Evolutionary conservation across 2,888 invertebrate genomes (phyloP), one percentile per base, ranked within the genome.

Genomic region (Polyommatus iphigenia): DNA sequence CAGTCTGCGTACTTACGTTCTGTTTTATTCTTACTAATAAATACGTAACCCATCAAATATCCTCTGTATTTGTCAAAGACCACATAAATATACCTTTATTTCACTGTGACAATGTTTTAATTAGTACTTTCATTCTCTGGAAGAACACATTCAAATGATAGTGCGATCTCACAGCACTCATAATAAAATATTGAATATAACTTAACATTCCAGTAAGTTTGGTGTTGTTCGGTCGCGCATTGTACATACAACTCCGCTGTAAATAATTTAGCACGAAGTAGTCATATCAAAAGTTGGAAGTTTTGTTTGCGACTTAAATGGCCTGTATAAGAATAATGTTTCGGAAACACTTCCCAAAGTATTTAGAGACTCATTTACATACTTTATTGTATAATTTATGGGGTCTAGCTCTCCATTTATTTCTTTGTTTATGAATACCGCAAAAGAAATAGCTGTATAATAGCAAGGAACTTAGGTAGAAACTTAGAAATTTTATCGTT

Each of bases 251-350:
- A 79, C 77, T 80, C 76, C 76, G 83, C 82, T 84, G 83, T 83
- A 84, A 80, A 84, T 84, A 83, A 80, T 81, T 82, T 82, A 79
- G 84, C 83, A 83, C 82, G 81, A 82, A 82, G 77, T 82, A 83
- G 81, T 81, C 82, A 83, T 82, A 84, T 83, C 83, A 83, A 76
- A 79, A 72, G 71, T 71, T 71, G 41, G 50, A 75, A 50, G 8
- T 29, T 75, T 75, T 75, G 24, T 54, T 75, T 75, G 54, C 18
- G n/a, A 29, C 75, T 72, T 72, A 72, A 72, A 72, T 72, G 72
- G 41, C 15, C 72, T 41, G 72, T n/a, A 41, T n/a, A 72, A 72
- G 72, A 72, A 41, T 72, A 72, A 72, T 72, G 41, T 41, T 41
- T 72, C 41, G 75, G 24, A 46, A 54, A 29, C 54, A 50, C 29